These are phyloP conservation scores for Acleris emargana DNA, from an alignment of 2,888 invertebrate species.

Conservation along the genomic window DNA sequence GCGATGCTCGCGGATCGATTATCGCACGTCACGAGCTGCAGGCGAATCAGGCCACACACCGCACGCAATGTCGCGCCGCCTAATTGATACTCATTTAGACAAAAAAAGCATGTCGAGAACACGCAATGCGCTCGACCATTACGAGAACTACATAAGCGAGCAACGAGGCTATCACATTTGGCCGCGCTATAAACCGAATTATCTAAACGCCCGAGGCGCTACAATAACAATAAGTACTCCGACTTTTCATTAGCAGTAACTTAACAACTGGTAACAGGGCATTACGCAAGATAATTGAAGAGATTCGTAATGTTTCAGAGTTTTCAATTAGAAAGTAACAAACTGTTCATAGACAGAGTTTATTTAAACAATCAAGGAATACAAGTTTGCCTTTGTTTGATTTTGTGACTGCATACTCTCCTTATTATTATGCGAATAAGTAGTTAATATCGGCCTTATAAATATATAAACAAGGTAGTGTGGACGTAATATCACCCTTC, in stretches of 20 bases:
- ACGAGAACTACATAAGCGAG: constrained; percentile 10
- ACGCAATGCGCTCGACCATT: constrained; percentile 17
- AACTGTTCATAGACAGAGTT: background rate
- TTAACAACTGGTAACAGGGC: constrained; percentile 57
- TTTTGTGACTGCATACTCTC: too few species aligned
- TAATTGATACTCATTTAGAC: constrained; percentile 34
- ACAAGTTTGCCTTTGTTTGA: too few species aligned
- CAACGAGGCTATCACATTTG: constrained; percentile 41
- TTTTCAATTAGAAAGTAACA: constrained; percentile 1
- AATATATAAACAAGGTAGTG: too few species aligned
- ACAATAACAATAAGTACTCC: constrained; percentile 63
- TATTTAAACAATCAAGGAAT: background rate
- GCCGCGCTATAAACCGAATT: constrained; percentile 52
- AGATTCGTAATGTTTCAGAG: constrained; percentile 48
- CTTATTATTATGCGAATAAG: too few species aligned
- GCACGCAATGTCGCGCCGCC: constrained; percentile 41
- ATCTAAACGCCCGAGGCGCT: constrained; percentile 55
- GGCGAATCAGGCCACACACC: constrained; percentile 43
- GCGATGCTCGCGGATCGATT: constrained; percentile 64
- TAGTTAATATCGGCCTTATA: too few species aligned
- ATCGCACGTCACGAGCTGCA: constrained; percentile 58
- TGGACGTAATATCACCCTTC: background rate
- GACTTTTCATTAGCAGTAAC: constrained; percentile 77
- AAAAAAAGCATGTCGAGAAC: constrained; percentile 30
- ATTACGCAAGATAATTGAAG: constrained; percentile 53